phyloP scores from a whole-genome alignment of 2,888 invertebrate species.

The Nephrocerus scutellatus region DNA sequence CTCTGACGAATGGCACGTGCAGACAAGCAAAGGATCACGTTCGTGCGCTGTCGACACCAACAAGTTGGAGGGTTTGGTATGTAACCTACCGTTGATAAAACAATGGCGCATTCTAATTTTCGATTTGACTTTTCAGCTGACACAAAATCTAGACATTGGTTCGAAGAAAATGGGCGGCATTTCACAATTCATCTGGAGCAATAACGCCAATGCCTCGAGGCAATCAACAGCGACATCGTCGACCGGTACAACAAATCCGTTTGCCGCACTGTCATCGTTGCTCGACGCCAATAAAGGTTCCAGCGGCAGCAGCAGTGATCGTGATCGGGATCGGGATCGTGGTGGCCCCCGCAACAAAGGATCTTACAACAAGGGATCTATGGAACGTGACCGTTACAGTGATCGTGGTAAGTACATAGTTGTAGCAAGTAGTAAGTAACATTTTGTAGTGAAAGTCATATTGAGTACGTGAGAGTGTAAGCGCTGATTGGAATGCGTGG shows the following conservation, averaged over 20 bases:
- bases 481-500: no score
- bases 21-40: conserved; percentile 42
- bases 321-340: conserved; percentile 33
- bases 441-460: no score
- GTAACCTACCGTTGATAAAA: conserved; percentile 12
- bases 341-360: conserved; percentile 41
- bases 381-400: conserved; percentile 41
- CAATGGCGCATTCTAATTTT: not conserved
- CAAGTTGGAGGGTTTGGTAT: conserved; percentile 42
- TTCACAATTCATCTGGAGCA: conserved; percentile 38
- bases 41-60: conserved; percentile 38
- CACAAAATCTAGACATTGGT: conserved; percentile 35
- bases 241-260: conserved; percentile 35
- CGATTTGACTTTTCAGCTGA: conserved; percentile 26
- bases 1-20: conserved; percentile 42
- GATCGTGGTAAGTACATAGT: conserved; percentile 27
- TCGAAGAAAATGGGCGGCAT: conserved; percentile 41
- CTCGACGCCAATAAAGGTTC: conserved; percentile 32
- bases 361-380: conserved; percentile 41
- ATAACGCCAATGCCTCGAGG: conserved; percentile 18
- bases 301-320: conserved; percentile 24
- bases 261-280: conserved; percentile 38
- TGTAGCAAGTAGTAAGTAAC: no score
- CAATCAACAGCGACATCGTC: no score
- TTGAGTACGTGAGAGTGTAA: no score